A percentile compares a stretch with the other conserved stretches of the same genome.
These are phyloP conservation scores for Trissolcus japonicus DNA, from an alignment of 2,888 invertebrate species.

Conservation along the genomic window DNA sequence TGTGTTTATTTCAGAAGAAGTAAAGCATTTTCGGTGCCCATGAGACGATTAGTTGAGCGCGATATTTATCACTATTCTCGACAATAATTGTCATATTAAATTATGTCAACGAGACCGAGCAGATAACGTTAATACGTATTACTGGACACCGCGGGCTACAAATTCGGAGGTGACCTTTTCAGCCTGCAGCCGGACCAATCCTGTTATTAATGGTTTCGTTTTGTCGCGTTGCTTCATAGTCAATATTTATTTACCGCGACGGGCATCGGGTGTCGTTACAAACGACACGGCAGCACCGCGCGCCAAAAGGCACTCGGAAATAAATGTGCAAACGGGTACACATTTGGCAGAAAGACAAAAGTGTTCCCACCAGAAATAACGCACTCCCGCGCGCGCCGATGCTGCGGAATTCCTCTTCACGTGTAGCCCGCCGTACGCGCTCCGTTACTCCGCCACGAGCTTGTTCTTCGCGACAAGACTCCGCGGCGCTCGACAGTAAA, in stretches of 20 bases:
- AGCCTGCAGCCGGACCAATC: slow-evolving; percentile 64
- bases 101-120: slow-evolving; percentile 40
- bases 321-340: slow-evolving; percentile 67
- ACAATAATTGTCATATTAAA: slow-evolving; percentile 50
- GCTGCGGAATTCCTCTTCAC: slow-evolving; percentile 55
- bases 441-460: slow-evolving; percentile 55
- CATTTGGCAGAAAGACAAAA: slow-evolving; percentile 69
- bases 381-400: slow-evolving; percentile 41
- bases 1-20: too few relatives aligned
- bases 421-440: slow-evolving; percentile 40
- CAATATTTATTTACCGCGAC: slow-evolving; percentile 71
- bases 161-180: slow-evolving; percentile 39
- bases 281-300: slow-evolving; percentile 28
- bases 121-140: slow-evolving; percentile 46
- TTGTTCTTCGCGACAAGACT: slow-evolving; percentile 42
- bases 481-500: slow-evolving; percentile 40
- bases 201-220: slow-evolving; percentile 74
- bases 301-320: slow-evolving; percentile 59
- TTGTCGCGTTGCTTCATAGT: slow-evolving; percentile 67
- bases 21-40: too few relatives aligned
- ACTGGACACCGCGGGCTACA: slow-evolving; percentile 40
- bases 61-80: slow-evolving; percentile 9
- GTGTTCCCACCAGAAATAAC: slow-evolving; percentile 59
- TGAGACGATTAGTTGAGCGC: too few relatives aligned
- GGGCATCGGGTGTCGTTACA: slow-evolving; percentile 62